Percentiles rank a stretch among this genome's conserved stretches.
Conservation (phyloP, 1,140 invertebrate genomes). For the Cherax destructor region DNA sequence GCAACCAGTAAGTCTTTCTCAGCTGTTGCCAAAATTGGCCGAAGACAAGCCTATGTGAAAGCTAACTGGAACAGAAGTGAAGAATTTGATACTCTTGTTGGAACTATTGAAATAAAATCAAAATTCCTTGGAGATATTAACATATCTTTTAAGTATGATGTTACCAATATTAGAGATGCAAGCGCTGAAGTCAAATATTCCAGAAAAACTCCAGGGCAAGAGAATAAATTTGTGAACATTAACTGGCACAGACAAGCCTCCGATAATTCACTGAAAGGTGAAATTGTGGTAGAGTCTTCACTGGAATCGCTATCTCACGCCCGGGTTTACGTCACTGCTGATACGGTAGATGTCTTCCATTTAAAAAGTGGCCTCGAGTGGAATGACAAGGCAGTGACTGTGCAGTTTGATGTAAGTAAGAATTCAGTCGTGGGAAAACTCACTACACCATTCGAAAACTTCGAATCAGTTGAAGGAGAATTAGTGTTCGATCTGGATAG, state of each 20-base stretch:
- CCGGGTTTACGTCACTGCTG: conserved; percentile 45
- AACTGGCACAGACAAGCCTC: conserved; percentile 42
- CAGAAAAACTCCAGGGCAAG: conserved; percentile 9
- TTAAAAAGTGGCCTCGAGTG: conserved; percentile 32
- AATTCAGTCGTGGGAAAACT: conserved; percentile 42
- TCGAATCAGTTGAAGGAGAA: conserved; percentile 45
- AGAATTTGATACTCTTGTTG: conserved; percentile 26
- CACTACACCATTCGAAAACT: conserved; percentile 61
- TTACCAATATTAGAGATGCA: conserved; percentile 50
- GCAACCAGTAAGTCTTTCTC: conserved; percentile 22
- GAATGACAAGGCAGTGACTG: conserved; percentile 43
- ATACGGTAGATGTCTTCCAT: conserved; percentile 37
- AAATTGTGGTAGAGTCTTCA: conserved; percentile 55
- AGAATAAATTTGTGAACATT: conserved; percentile 36
- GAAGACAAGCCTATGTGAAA: conserved; percentile 18
- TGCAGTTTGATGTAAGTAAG: conserved; percentile 26
- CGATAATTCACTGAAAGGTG: conserved; percentile 16
- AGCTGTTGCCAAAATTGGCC: conserved; percentile 39
- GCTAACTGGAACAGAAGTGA: conserved; percentile 46
- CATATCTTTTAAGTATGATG: conserved; percentile 49
- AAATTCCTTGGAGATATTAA: conserved; percentile 50
- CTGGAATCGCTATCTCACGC: conserved; percentile 34
- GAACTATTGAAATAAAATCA: conserved; percentile 45
- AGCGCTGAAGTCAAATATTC: conserved; percentile 53
- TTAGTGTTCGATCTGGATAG: conserved; percentile 37